A percentile compares a stretch with the other conserved stretches of the same genome.
phyloP scores from a whole-genome alignment of 2,113 vertebrate genomes.

The Ctenomys sociabilis region DNA sequence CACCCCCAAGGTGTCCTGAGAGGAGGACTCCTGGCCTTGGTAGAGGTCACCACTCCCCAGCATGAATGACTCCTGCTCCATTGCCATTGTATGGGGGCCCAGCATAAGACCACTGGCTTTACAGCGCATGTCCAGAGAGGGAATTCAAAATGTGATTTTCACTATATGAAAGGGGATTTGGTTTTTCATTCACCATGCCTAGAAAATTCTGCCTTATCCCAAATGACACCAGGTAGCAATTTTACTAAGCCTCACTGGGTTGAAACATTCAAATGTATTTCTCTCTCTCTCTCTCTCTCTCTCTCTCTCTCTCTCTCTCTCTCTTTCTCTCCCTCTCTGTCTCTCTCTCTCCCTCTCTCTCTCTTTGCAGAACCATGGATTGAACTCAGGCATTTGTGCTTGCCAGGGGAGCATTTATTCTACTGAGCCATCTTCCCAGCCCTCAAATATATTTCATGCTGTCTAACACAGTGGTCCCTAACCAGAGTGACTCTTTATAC shows the following conservation, averaged over 20 bases:
- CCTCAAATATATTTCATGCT: too few species aligned
- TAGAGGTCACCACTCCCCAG: not conserved
- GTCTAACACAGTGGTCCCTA: not conserved
- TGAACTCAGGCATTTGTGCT: too few species aligned
- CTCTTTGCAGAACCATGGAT: too few species aligned
- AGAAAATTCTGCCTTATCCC: not conserved
- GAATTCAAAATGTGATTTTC: not conserved
- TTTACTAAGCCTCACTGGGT: not conserved
- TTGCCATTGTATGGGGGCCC: not conserved
- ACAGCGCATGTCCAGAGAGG: not conserved
- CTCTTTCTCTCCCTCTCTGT: too few species aligned
- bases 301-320: too few species aligned
- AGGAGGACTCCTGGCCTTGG: not conserved
- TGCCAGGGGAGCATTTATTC: too few species aligned
- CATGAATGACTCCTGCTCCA: not conserved
- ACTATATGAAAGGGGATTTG: not conserved
- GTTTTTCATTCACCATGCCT: not conserved
- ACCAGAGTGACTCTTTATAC: not conserved
- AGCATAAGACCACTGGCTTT: fast-evolving
- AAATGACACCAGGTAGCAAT: not conserved
- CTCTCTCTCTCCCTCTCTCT: too few species aligned
- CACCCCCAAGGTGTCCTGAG: not conserved
- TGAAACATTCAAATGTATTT: not conserved
- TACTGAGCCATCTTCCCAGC: too few species aligned
- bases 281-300: too few species aligned